phyloP scores from a whole-genome alignment of 2,113 vertebrate genomes.

The Scolopax mira region DNA sequence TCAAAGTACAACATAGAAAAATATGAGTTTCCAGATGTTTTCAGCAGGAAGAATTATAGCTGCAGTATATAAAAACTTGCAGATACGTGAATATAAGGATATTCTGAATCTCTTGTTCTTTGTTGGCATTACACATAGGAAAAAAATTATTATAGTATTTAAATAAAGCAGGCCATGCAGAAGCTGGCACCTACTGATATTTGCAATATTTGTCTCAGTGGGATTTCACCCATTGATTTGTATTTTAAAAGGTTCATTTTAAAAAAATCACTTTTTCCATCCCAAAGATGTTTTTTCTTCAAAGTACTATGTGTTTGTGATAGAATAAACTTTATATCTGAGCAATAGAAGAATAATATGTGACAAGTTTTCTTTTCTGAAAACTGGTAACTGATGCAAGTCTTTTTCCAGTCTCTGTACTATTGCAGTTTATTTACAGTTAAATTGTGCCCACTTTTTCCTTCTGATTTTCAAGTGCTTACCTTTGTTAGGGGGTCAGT shows the following conservation, averaged over 20 bases:
- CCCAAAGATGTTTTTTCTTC: background rate
- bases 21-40: background rate
- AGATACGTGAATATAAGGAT: background rate
- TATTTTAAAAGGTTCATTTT: background rate
- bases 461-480: background rate
- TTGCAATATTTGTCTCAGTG: background rate
- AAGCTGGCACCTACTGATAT: background rate
- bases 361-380: background rate
- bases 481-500: background rate
- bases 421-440: background rate
- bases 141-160: background rate
- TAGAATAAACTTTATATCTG: background rate
- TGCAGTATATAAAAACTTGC: background rate
- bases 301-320: background rate
- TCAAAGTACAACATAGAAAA: background rate
- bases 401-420: background rate
- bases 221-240: background rate
- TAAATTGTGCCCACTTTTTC: background rate
- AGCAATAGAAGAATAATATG: background rate
- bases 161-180: background rate
- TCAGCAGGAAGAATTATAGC: background rate
- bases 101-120: background rate
- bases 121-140: background rate
- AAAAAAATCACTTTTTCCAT: fast-evolving
- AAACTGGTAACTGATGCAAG: background rate